Conservation (phyloP, 2,113 vertebrate species). For the Callospermophilus lateralis region DNA sequence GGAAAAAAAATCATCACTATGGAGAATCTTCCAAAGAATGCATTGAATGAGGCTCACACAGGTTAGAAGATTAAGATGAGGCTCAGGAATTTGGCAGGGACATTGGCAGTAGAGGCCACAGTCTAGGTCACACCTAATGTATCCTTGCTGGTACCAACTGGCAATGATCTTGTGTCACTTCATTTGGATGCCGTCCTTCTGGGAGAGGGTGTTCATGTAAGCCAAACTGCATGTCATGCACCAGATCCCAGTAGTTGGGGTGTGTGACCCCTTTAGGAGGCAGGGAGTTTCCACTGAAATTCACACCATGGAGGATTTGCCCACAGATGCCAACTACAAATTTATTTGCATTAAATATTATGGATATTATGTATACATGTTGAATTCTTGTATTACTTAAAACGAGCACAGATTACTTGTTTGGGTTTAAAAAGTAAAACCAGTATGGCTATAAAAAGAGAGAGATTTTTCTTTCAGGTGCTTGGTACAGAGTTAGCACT, state of each 20-base stretch:
- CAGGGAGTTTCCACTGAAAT: neutral
- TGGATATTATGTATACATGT: neutral
- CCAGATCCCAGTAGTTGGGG: neutral
- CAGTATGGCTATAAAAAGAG: neutral
- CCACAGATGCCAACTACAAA: neutral
- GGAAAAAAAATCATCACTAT: neutral
- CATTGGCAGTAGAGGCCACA: neutral
- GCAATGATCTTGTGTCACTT: neutral
- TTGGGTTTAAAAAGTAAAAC: neutral
- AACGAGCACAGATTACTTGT: neutral
- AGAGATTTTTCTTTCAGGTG: neutral
- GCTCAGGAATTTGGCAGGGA: neutral
- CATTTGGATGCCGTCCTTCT: neutral
- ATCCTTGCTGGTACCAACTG: neutral
- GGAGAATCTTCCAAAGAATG: slow-evolving; percentile 35
- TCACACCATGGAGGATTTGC: neutral
- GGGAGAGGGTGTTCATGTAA: neutral
- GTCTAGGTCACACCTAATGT: neutral
- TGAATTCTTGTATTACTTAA: slow-evolving; percentile 18
- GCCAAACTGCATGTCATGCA: neutral
- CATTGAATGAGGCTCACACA: neutral
- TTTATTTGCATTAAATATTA: neutral
- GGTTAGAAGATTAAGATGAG: neutral
- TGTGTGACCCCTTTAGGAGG: neutral
- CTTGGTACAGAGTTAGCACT: neutral